A percentile compares a stretch with the other conserved stretches of the same genome.
phyloP scores from a whole-genome alignment of 2,888 invertebrate species.

The Lymantria monacha region DNA sequence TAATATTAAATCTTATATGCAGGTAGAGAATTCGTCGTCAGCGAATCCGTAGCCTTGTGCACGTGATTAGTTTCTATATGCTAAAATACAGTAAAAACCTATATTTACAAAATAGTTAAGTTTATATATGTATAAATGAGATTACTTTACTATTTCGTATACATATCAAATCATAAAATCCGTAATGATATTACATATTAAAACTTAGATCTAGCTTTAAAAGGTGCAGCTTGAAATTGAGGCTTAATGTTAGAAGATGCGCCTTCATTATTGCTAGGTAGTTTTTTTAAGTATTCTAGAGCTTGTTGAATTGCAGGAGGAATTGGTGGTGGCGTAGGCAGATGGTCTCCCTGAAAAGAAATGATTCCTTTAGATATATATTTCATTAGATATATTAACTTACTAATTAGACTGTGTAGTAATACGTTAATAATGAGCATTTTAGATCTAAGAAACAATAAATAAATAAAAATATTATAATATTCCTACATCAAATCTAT shows the following conservation, averaged over 20 bases:
- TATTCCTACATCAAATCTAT: no score
- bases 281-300: slow-evolving; percentile 82
- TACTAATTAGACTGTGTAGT: no score
- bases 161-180: no score
- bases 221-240: slow-evolving; percentile 52
- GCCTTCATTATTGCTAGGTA: slow-evolving; percentile 65
- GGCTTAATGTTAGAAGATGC: slow-evolving; percentile 60
- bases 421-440: no score
- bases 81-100: slow-evolving; percentile 12
- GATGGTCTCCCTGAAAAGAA: slow-evolving; percentile 84
- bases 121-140: slow-evolving; percentile 7
- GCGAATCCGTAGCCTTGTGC: no score
- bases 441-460: no score
- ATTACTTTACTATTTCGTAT: no score
- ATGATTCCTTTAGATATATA: no score
- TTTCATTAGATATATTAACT: no score
- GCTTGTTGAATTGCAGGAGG: slow-evolving; percentile 88
- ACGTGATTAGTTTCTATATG: not conserved
- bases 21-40: no score
- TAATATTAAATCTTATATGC: no score
- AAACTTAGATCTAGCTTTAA: slow-evolving; percentile 51
- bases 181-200: slow-evolving; percentile 21
- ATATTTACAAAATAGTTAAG: slow-evolving; percentile 29
- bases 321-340: slow-evolving; percentile 92
- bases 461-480: no score